Evolutionary conservation across 1,140 invertebrate species (phyloP).

Genomic region (Tetranychus urticae): DNA sequence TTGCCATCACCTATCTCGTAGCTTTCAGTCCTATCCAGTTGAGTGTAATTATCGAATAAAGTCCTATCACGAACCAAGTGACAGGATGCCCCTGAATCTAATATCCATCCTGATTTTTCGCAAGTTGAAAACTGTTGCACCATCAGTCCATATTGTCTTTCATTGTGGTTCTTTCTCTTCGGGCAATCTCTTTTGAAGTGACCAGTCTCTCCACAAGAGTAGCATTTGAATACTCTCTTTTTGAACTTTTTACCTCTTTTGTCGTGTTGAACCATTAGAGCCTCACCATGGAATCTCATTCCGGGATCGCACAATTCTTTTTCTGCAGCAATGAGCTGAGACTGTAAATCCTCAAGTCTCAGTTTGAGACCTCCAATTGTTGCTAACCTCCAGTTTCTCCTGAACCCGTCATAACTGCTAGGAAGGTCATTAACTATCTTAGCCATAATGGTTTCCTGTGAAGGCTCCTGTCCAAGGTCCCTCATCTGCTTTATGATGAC

Average conservation of each 20-base stretch:
- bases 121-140: too few species aligned
- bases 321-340: not conserved
- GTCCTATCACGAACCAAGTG: not conserved
- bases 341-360: not conserved
- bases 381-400: not conserved
- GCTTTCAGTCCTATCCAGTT: not conserved
- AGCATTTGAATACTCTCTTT: too few species aligned
- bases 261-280: too few species aligned
- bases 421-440: not conserved
- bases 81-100: not conserved
- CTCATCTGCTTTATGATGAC: conserved; percentile 5
- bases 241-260: too few species aligned
- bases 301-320: not conserved
- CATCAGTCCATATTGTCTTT: too few species aligned
- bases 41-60: not conserved
- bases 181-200: too few species aligned
- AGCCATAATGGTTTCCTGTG: not conserved
- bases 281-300: too few species aligned
- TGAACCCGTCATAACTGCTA: not conserved
- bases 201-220: too few species aligned
- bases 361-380: not conserved
- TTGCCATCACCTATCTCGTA: not conserved
- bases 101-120: not conserved
- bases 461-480: not conserved
- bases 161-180: too few species aligned